phyloP scores from a whole-genome alignment of 2,113 vertebrate genomes.

The Reinhardtius hippoglossoides region DNA sequence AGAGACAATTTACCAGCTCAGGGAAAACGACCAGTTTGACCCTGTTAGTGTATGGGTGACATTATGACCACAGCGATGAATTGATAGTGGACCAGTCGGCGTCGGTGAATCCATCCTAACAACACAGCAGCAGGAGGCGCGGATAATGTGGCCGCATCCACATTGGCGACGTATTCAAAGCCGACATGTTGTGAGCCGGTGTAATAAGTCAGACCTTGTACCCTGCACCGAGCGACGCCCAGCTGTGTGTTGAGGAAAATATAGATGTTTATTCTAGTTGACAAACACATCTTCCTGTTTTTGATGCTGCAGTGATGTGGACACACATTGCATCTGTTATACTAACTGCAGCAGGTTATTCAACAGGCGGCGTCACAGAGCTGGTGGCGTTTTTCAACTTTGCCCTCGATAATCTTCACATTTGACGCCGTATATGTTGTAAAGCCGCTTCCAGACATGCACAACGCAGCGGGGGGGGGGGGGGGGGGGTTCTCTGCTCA shows the following conservation, averaged over 20 bases:
- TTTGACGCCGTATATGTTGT: no score
- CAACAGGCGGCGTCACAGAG: background rate
- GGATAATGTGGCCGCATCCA: slow-evolving; percentile 21
- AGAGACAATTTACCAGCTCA: background rate
- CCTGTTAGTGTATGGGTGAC: background rate
- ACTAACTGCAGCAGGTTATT: background rate
- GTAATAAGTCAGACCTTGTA: slow-evolving; percentile 3
- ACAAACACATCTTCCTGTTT: slow-evolving; percentile 1
- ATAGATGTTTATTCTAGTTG: slow-evolving; percentile 18
- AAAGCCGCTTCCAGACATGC: no score
- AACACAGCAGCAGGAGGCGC: slow-evolving; percentile 29
- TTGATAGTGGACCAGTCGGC: background rate
- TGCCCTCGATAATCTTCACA: no score
- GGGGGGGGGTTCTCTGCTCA: no score
- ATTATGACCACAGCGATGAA: background rate
- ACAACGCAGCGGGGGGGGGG: no score
- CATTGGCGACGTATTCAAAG: slow-evolving; percentile 29
- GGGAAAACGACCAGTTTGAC: background rate
- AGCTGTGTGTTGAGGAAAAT: slow-evolving; percentile 31
- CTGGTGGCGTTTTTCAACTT: background rate
- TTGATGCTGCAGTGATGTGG: slow-evolving; percentile 11
- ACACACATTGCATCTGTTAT: background rate
- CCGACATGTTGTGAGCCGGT: background rate
- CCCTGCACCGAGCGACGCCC: slow-evolving; percentile 13
- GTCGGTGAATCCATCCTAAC: slow-evolving; percentile 9